phyloP scores from a whole-genome alignment of 1,140 invertebrate genomes.

The Saccostrea echinata region DNA sequence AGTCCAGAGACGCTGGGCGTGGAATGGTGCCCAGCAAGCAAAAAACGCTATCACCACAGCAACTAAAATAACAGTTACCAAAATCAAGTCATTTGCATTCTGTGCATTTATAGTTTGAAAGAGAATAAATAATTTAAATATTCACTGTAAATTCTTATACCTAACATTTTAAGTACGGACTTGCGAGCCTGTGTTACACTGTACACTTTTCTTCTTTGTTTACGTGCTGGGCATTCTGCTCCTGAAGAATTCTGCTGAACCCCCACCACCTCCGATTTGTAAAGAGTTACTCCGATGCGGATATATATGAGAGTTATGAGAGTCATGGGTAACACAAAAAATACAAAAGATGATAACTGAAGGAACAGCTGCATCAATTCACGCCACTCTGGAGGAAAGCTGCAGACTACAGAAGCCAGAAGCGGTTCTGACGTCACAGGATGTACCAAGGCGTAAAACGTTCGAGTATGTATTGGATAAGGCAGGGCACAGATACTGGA shows the following conservation, averaged over 20 bases:
- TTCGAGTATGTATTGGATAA: conserved; percentile 68
- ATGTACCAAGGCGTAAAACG: conserved; percentile 62
- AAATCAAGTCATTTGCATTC: too few species aligned
- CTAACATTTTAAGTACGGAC: conserved; percentile 76
- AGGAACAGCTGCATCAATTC: conserved; percentile 67
- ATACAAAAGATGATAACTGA: conserved; percentile 78
- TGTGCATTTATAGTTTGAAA: too few species aligned
- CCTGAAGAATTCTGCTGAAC: conserved; percentile 59
- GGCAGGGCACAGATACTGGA: conserved; percentile 89
- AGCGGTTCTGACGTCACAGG: conserved; percentile 59
- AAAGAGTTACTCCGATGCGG: conserved; percentile 77
- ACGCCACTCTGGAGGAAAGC: conserved; percentile 69
- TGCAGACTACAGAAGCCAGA: conserved; percentile 74
- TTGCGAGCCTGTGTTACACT: conserved; percentile 65
- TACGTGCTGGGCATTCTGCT: background rate
- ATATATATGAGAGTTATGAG: conserved; percentile 80
- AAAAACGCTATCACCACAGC: conserved; percentile 96
- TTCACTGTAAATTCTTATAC: conserved; percentile 55
- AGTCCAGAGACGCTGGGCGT: conserved; percentile 91
- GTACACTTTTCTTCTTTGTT: background rate
- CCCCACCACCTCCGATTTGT: conserved; percentile 68
- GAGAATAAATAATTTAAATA: too few species aligned
- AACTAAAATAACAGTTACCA: conserved; percentile 76
- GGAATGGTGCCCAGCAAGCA: conserved; percentile 95
- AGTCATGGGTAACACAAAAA: conserved; percentile 80